Base-by-base conservation (phyloP, 1,140 invertebrate species). In the Drosophila micromelanica region DNA sequence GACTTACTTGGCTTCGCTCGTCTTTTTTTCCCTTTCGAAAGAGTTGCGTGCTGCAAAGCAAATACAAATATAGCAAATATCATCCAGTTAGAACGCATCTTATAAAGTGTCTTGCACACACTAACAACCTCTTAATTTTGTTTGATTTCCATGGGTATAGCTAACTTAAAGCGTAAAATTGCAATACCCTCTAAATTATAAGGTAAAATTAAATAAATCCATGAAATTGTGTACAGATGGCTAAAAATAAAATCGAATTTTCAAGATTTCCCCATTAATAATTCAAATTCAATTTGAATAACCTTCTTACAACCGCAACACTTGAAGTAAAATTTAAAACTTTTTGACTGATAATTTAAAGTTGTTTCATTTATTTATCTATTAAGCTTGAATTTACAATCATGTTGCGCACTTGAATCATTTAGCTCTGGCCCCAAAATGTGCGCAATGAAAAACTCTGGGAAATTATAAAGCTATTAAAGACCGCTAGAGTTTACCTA, bases 401-500 rank as follows among this genome's bases (percentile, higher is more conserved):
- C 30, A 15, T 8, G n/a, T 55, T 40, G 12, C 12, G 5, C 37
- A 57, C 27, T 57, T 45, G 40, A 35, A 27, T 64, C 15, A 37
- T 23, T 46, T 49, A n/a, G 43, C 32, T 38, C 38, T 38, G 32
- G 11, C 52, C 15, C 23, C 43, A 5, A 23, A 32, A 45, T 11
- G 13, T 11, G 38, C 11, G 3, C 32, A 9, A 7, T 52, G 37
- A 12, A 11, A 27, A 64, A 5, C 52, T 64, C 35, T 2, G 27
- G 9, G 40, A 52, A 60, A 73, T 73, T 73, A 73, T 68, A 73
- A 68, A 68, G 62, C 69, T 52, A 72, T 72, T 67, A 72, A 72
- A 67, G 52, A 59, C 62, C 27, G 63, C n/a, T 62, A 59, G 46
- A 57, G 62, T 72, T 72, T 67, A 27, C 23, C 46, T 67, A 72